Evolutionary conservation across 2,888 invertebrate species (phyloP).

Genomic region (Polyommatus icarus): DNA sequence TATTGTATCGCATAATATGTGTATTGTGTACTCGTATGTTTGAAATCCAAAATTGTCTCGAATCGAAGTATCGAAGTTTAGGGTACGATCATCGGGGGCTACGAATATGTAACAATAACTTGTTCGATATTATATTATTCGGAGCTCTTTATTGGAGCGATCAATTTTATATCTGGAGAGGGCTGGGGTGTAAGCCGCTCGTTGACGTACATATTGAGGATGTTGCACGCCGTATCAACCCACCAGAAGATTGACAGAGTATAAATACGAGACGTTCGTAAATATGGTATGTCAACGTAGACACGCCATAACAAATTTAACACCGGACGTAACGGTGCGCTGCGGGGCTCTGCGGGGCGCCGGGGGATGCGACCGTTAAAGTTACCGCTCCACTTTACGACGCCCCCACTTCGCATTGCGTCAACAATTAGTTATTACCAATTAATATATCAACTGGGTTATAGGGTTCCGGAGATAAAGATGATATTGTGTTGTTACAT

Average conservation of each 20-base stretch:
- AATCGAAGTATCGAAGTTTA: background rate
- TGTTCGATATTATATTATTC: conserved; percentile 38
- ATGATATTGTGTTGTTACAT: background rate
- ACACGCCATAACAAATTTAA: conserved; percentile 18
- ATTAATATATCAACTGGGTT: conserved; percentile 10
- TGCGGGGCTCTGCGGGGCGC: background rate
- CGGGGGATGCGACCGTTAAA: conserved; percentile 2
- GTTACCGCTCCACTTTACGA: conserved; percentile 14
- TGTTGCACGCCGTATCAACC: background rate
- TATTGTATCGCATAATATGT: background rate
- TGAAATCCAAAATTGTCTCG: background rate
- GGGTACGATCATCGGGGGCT: background rate
- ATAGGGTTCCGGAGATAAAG: background rate
- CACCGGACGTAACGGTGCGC: conserved; percentile 16
- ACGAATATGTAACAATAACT: conserved; percentile 46
- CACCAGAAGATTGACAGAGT: background rate
- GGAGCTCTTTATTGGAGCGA: background rate
- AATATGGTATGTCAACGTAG: background rate
- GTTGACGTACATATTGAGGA: background rate
- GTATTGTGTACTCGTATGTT: background rate
- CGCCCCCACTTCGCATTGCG: conserved; percentile 24
- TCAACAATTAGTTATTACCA: conserved; percentile 16
- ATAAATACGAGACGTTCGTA: background rate
- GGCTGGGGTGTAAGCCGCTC: background rate
- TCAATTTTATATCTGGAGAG: background rate